phyloP scores from a whole-genome alignment of 2,888 invertebrate genomes.

The Mythimna pallens region DNA sequence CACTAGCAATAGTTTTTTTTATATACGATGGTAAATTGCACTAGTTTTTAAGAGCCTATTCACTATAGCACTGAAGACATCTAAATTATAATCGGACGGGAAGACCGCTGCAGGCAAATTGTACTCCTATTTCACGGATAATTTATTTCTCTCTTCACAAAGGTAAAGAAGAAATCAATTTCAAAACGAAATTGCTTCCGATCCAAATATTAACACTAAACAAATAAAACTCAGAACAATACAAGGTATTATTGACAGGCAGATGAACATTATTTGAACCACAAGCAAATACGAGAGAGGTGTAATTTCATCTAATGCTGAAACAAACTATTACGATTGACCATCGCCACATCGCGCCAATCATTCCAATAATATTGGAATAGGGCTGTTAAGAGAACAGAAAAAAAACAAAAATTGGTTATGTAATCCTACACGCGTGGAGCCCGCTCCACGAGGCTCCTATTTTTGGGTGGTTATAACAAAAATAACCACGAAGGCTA shows the following conservation, averaged over 20 bases:
- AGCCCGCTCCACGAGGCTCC: too few relatives aligned
- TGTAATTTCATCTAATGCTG: slow-evolving; percentile 81
- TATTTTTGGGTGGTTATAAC: too few relatives aligned
- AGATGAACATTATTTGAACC: slow-evolving; percentile 72
- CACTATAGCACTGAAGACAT: too few relatives aligned
- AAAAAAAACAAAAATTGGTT: too few relatives aligned
- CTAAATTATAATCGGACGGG: too few relatives aligned
- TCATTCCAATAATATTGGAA: slow-evolving; percentile 59
- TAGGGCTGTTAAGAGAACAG: slow-evolving; percentile 46
- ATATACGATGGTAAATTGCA: too few relatives aligned
- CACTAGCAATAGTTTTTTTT: too few relatives aligned
- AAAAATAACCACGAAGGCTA: too few relatives aligned
- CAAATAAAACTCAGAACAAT: slow-evolving; percentile 63
- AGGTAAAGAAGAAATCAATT: slow-evolving; percentile 46
- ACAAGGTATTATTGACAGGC: slow-evolving; percentile 60
- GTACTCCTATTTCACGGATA: slow-evolving; percentile 4
- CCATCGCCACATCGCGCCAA: slow-evolving; percentile 69
- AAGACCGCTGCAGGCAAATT: too few relatives aligned
- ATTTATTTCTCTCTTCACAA: slow-evolving; percentile 7
- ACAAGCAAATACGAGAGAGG: slow-evolving; percentile 77
- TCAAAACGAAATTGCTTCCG: slow-evolving; percentile 52
- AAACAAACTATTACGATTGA: slow-evolving; percentile 77
- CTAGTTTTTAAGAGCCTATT: too few relatives aligned
- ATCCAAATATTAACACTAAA: slow-evolving; percentile 56
- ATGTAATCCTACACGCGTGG: too few relatives aligned